Evolutionary conservation across 1,140 invertebrate genomes (phyloP), one percentile per base, ranked within the genome.

Genomic region (Aphelenchoides fujianensis): DNA sequence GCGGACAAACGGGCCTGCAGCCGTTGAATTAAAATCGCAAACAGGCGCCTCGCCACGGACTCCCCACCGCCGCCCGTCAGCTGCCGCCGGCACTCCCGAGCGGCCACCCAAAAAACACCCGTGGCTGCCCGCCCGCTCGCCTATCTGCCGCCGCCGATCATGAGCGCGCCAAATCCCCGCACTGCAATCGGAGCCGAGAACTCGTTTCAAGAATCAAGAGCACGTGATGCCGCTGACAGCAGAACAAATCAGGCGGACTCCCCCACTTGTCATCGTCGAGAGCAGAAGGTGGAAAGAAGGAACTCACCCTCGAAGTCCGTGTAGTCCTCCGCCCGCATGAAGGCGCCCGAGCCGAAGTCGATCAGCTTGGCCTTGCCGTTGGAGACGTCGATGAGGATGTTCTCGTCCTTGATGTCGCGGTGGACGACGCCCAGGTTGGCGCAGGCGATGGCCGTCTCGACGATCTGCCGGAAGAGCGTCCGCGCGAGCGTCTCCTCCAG

Each of bases 321-420:
- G 84, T 89, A 90, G 19, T 77, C 74, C 7, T 84, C 85, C 54
- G 89, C 88, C 79, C 88, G 88, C 30, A 90, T 79, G 72, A 87
- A 86, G 2, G 89, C 88, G 62, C 89, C 89, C 36, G 90, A 90
- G 36, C 90, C 90, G 82, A 90, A 91, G 85, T 90, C 90, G 74
- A 90, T 90, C 36, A 90, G 81, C 80, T 89, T 87, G 2, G 88
- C 74, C 73, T 82, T 78, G 48, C 86, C 85, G 28, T 87, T 88
- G 76, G 88, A 88, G 53, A 89, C 80, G 79, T 90, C 89, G 30
- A 90, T 88, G 23, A 90, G 84, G 71, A 90, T 88, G 78, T 90
- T 90, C 80, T 90, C 89, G 81, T 90, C 89, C 84, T 90, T 90
- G 72, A 90, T 89, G 84, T 90, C 90, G 34, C 90, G 83, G 82